Evolutionary conservation across 2,888 invertebrate species (phyloP), one percentile per base, ranked within the genome.

Genomic region (Nineta flava): DNA sequence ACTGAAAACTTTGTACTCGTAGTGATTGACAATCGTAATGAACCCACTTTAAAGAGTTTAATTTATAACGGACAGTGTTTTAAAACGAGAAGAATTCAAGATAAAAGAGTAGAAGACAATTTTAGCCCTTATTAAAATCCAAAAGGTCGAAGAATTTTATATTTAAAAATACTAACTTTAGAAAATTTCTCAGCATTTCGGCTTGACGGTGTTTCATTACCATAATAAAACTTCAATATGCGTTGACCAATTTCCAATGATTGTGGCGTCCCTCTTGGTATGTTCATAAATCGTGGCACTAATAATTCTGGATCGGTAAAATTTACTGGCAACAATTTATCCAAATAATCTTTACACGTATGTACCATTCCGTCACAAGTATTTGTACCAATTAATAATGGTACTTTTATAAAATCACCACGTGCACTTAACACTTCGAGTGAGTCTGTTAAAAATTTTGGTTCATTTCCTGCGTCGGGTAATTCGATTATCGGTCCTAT

Each of bases 311-410:
- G 16, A 16, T 49, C 49, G 7, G 45, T 45, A 41, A 49, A 45
- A 21, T 49, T 35, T 9, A 45, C 12, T 15, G 49, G 44, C 6
- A 49, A n/a, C 3, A 32, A 31, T 15, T 41, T 15, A 44, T 49
- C 49, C 12, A n/a, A 10, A 45, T 31, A 49, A 16, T 38, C 19
- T 44, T 49, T 45, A 16, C 45, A 19, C 9, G 49, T 42, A 35
- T 49, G 45, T 16, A 65, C 54, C 32, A 63, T 55, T 26, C 65
- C 65, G 57, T 67, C 67, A 49, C 58, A 57, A 4, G 58, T 55
- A 40, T 58, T 61, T 41, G 60, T 64, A 2, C 66, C 65, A 49
- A 63, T 59, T 17, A 67, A 57, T 15, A 65, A 51, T 5, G 67
- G 67, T 2, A 67, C 62, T 49, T 63, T 57, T 32, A 57, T 59